Percentiles rank a stretch among this genome's conserved stretches.
phyloP scores from a whole-genome alignment of 2,797 vertebrate species.

The Chelmon rostratus region DNA sequence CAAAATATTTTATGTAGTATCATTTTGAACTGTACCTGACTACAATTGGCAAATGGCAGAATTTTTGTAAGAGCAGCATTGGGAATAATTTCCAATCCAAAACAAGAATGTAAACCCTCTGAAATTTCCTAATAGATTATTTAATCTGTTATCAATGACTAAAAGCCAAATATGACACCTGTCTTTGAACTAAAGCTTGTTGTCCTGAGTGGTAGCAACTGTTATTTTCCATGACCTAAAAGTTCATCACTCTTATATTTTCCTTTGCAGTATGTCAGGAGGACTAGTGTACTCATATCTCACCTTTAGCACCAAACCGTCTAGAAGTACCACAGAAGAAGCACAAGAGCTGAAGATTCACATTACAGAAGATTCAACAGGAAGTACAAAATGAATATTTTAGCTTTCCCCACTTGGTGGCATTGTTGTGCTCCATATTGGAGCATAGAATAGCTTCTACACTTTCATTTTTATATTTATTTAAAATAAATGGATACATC shows the following conservation, averaged over 20 bases:
- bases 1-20: background rate
- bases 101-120: background rate
- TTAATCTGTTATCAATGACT: background rate
- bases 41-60: background rate
- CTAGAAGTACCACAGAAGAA: constrained; percentile 16
- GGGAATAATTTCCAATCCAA: constrained; percentile 5
- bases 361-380: constrained; percentile 23
- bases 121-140: background rate
- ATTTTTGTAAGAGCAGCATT: background rate
- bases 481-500: constrained; percentile 11
- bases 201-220: too few species aligned
- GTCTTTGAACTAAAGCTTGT: background rate
- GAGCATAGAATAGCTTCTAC: constrained; percentile 36
- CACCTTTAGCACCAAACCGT: constrained; percentile 68
- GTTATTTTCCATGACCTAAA: background rate
- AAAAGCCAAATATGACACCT: background rate
- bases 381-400: constrained; percentile 13
- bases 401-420: constrained; percentile 40
- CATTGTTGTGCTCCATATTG: constrained; percentile 76
- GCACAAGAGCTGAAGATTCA: constrained; percentile 45
- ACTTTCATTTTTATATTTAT: constrained; percentile 18
- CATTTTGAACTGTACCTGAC: background rate
- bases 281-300: constrained; percentile 84
- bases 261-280: constrained; percentile 79
- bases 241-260: background rate